A percentile compares a stretch with the other conserved stretches of the same genome.
phyloP scores from a whole-genome alignment of 2,888 invertebrate species.

The Hydriomena furcata region DNA sequence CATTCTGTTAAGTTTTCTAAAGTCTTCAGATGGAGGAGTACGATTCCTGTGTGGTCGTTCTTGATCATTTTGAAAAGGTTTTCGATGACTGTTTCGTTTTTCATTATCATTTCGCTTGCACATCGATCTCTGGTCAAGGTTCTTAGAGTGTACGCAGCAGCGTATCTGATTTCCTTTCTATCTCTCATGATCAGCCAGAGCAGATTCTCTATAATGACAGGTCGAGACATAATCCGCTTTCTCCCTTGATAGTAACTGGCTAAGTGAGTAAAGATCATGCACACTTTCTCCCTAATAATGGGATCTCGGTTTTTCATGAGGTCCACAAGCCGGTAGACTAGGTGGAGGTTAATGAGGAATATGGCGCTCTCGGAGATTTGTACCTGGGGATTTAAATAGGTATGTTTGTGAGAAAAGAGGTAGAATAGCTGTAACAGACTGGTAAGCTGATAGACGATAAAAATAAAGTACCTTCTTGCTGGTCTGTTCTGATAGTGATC shows the following conservation, averaged over 20 bases:
- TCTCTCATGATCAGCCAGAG: slow-evolving; percentile 62
- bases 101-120: slow-evolving; percentile 51
- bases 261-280: slow-evolving; percentile 58
- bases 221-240: slow-evolving; percentile 54
- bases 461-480: no score
- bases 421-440: no score
- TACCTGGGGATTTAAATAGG: no score
- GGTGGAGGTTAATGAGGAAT: slow-evolving; percentile 59
- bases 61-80: slow-evolving; percentile 66
- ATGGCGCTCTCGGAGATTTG: slow-evolving; percentile 68
- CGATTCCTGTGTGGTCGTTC: slow-evolving; percentile 65
- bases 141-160: slow-evolving; percentile 61
- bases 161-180: slow-evolving; percentile 66
- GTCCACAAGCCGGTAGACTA: slow-evolving; percentile 66
- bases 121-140: slow-evolving; percentile 59
- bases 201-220: slow-evolving; percentile 56
- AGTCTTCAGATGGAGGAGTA: slow-evolving; percentile 62
- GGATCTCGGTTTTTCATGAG: slow-evolving; percentile 60
- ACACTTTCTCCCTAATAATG: slow-evolving; percentile 66
- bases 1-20: slow-evolving; percentile 59
- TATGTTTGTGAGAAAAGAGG: no score
- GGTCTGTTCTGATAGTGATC: no score
- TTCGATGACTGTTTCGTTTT: slow-evolving; percentile 55
- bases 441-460: no score
- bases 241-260: slow-evolving; percentile 61